phyloP scores from a whole-genome alignment of 1,140 invertebrate species.

The Bombyx mandarina region DNA sequence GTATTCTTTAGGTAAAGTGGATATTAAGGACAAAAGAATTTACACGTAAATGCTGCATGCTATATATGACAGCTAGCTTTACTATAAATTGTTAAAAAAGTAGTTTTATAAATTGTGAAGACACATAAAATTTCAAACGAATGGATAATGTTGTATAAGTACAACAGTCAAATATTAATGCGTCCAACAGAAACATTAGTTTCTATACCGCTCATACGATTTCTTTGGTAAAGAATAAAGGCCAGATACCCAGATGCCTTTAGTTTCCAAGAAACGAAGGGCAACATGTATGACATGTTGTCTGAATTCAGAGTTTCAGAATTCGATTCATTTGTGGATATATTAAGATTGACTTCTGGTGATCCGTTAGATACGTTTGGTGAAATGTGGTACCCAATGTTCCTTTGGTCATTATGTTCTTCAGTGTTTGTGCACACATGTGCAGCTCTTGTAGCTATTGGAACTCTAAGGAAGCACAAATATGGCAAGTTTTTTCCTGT shows the following conservation, averaged over 20 bases:
- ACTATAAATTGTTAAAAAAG: too few species aligned
- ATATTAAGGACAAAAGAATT: too few species aligned
- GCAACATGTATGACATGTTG: conserved; percentile 73
- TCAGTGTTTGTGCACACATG: conserved; percentile 93
- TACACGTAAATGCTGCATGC: too few species aligned
- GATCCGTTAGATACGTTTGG: conserved; percentile 77
- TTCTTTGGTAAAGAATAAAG: conserved; percentile 8
- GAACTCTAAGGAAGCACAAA: conserved; percentile 91
- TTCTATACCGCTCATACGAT: not conserved
- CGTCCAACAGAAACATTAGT: too few species aligned
- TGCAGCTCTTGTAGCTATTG: conserved; percentile 91
- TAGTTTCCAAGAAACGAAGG: conserved; percentile 37
- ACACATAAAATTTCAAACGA: too few species aligned
- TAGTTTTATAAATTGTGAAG: too few species aligned
- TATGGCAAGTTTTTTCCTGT: conserved; percentile 94
- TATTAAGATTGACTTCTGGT: conserved; percentile 73
- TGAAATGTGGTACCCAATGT: conserved; percentile 97
- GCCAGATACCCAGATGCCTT: conserved; percentile 44
- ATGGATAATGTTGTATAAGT: too few species aligned
- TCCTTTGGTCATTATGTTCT: conserved; percentile 94
- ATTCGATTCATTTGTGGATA: conserved; percentile 76
- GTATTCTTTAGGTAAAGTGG: too few species aligned
- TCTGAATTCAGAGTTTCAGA: conserved; percentile 72
- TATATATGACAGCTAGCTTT: too few species aligned
- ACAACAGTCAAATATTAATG: too few species aligned